Evolutionary conservation across 2,888 invertebrate species (phyloP).

Genomic region (Elegia similella): DNA sequence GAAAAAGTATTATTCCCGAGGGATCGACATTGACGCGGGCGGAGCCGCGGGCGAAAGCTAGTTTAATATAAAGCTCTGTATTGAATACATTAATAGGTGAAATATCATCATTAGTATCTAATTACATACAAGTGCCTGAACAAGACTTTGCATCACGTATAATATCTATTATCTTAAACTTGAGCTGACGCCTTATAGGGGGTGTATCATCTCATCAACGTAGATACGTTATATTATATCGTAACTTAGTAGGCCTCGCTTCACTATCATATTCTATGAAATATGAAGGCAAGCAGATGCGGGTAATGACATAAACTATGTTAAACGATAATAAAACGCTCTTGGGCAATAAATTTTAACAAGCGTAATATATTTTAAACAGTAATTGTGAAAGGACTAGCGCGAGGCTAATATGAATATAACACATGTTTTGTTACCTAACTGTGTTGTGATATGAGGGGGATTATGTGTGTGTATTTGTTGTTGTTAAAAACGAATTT

Average conservation of each 20-base stretch:
- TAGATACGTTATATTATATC: neutral
- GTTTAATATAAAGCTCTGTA: neutral
- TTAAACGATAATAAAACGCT: slow-evolving; percentile 16
- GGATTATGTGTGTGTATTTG: no score
- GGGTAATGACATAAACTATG: slow-evolving; percentile 16
- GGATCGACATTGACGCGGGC: no score
- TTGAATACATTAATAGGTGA: neutral
- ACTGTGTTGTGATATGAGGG: neutral
- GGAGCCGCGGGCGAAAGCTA: neutral
- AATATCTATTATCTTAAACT: no score
- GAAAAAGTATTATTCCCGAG: no score
- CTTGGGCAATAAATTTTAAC: slow-evolving; percentile 10
- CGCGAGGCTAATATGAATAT: neutral
- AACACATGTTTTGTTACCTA: neutral
- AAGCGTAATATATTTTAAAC: neutral
- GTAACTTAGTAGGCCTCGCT: slow-evolving; percentile 5
- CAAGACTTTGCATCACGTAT: no score
- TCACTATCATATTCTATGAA: slow-evolving; percentile 7
- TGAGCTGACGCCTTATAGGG: no score
- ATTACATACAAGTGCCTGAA: neutral
- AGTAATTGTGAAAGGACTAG: neutral
- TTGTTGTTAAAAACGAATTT: no score
- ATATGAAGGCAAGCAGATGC: slow-evolving; percentile 17
- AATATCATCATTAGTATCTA: slow-evolving; percentile 1
- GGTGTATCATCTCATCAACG: no score